A percentile compares a stretch with the other conserved stretches of the same genome.
phyloP scores from a whole-genome alignment of 1,140 invertebrate species.

The Bombus ignitus region DNA sequence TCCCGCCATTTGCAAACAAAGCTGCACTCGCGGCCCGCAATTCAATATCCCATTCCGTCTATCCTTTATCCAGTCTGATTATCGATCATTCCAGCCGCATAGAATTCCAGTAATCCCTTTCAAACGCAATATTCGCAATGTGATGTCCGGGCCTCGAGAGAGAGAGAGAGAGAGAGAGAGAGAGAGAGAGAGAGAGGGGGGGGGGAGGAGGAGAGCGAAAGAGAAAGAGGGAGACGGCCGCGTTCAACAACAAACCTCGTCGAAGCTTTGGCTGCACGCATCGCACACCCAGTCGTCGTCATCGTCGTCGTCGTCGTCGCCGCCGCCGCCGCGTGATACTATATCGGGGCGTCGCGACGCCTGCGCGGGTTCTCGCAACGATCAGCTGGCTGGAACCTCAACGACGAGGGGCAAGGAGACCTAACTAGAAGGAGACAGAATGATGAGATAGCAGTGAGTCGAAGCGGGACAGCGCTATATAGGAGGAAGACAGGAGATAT shows the following conservation, averaged over 20 bases:
- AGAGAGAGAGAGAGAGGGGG: no score
- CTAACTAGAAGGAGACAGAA: neutral
- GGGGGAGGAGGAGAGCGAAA: no score
- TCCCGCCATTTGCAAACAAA: constrained; percentile 1
- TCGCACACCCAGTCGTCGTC: constrained; percentile 29
- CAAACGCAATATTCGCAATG: neutral
- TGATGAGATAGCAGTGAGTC: neutral
- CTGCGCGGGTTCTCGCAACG: constrained; percentile 78
- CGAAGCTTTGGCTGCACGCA: neutral
- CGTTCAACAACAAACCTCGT: constrained; percentile 11
- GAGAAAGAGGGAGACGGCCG: no score
- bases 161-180: no score
- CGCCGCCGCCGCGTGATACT: constrained; percentile 12
- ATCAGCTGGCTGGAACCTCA: constrained; percentile 77
- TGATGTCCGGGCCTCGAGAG: neutral
- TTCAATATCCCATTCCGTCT: neutral
- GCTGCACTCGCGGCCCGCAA: neutral
- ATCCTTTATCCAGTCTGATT: constrained; percentile 10
- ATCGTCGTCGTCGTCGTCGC: neutral
- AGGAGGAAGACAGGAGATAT: neutral
- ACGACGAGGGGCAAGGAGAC: neutral
- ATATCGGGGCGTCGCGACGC: constrained; percentile 72
- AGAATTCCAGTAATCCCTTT: constrained; percentile 22
- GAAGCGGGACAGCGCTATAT: neutral
- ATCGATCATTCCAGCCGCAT: constrained; percentile 1